These are phyloP conservation scores for Ochropleura leucogaster DNA, from an alignment of 2,888 invertebrate genomes.

Conservation along the genomic window DNA sequence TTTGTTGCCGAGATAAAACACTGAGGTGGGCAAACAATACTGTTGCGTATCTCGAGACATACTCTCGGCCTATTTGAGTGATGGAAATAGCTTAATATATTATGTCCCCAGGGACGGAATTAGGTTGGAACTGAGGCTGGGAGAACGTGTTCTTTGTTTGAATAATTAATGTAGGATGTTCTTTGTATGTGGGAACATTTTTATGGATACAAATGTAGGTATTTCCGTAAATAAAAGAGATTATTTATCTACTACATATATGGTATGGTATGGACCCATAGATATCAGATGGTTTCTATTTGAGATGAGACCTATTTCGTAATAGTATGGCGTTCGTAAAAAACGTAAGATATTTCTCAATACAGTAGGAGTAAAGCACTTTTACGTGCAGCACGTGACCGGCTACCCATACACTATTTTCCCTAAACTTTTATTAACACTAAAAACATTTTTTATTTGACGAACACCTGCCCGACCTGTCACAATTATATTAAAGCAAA, in stretches of 20 bases:
- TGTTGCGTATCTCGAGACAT: constrained; percentile 54
- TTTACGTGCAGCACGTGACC: no score
- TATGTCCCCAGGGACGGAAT: constrained; percentile 25
- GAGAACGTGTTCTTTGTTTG: constrained; percentile 39
- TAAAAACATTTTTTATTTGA: constrained; percentile 1
- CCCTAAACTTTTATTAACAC: background rate
- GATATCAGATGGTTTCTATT: no score
- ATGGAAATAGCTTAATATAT: constrained; percentile 52
- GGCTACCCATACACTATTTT: background rate
- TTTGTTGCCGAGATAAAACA: constrained; percentile 64
- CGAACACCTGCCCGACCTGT: constrained; percentile 4
- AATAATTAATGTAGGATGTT: constrained; percentile 42
- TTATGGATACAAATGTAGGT: constrained; percentile 2
- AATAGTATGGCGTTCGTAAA: no score
- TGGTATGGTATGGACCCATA: background rate
- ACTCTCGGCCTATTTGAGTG: constrained; percentile 57
- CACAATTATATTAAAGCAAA: background rate
- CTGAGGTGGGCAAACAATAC: constrained; percentile 60
- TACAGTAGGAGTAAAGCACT: no score
- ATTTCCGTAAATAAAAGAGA: background rate
- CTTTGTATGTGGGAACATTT: constrained; percentile 30
- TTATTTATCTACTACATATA: background rate
- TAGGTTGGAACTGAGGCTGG: constrained; percentile 12
- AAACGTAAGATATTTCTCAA: no score
- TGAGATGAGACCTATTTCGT: no score